Evolutionary conservation across 2,113 vertebrate species (phyloP), one percentile per base, ranked within the genome.

Genomic region (Seriola aureovittata): DNA sequence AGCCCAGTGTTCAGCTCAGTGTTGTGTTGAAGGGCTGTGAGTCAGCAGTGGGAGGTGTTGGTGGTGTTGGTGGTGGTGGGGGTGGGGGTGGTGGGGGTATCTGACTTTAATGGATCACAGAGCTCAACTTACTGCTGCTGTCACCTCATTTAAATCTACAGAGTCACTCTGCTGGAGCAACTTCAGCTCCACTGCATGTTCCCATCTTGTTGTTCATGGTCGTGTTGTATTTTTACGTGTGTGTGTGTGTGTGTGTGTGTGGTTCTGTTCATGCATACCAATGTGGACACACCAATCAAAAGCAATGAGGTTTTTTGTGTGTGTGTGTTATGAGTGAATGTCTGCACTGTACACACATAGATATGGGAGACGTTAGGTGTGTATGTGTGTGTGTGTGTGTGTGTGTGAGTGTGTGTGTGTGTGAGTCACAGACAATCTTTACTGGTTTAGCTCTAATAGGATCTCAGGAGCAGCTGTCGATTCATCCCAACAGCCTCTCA

Each of bases 391-490:
- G 71, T 65, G 70, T 72, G 50, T 65, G 69, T 57, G 54, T 73
- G 74, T 52, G 73, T 72, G 82, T 40, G 73, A 38, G 57, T 46
- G 59, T 63, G 48, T 32, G 55, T 8, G 60, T 69, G 73, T 48
- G 71, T 60, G 74, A 69, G 64, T 55, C 13, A 40, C 40, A 65
- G 29, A 4, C 55, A 69, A 29, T 70, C 32, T 75, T 65, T 69
- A 21, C 57, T 64, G 72, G 23, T 50, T 65, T 38, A 48, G 79
- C n/a, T 14, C 81, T 81, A 85, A 74, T 71, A 75, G 82, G 65
- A 80, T 84, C 70, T 67, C 67, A 72, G 64, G 70, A 81, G 85
- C 87, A 88, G 85, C 85, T 88, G 82, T 87, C 52, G 40, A 88
- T 86, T 82, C 14, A 60, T 88, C 65, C 84, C 73, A 83, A 67